These are phyloP conservation scores for Ptilonorhynchus violaceus DNA, from an alignment of 2,113 vertebrate genomes.

Conservation along the genomic window DNA sequence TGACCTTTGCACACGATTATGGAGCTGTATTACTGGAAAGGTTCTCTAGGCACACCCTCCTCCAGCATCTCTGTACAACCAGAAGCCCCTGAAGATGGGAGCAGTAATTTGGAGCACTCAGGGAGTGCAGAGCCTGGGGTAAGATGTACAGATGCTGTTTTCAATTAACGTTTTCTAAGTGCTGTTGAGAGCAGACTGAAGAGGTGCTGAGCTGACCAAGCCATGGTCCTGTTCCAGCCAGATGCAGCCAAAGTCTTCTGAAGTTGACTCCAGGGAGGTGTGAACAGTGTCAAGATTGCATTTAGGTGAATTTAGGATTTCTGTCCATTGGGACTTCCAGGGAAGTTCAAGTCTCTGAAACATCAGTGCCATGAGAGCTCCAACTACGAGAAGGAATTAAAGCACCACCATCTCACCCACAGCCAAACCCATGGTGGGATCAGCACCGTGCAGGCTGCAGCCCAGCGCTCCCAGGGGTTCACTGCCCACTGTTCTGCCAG, in stretches of 20 bases:
- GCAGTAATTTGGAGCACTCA: not conserved
- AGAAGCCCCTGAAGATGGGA: not conserved
- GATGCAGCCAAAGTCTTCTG: not conserved
- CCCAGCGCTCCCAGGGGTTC: not conserved
- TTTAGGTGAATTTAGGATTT: not conserved
- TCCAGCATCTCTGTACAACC: not conserved
- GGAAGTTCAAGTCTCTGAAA: not conserved
- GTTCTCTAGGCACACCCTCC: not conserved
- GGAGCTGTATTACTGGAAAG: not conserved
- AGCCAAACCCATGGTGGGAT: fast-evolving
- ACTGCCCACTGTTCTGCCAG: not conserved
- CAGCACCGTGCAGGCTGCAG: not conserved
- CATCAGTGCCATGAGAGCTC: not conserved
- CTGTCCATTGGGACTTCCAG: not conserved
- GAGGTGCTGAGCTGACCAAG: not conserved
- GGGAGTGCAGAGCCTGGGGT: not conserved
- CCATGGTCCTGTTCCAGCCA: not conserved
- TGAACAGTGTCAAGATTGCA: fast-evolving
- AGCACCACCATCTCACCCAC: fast-evolving
- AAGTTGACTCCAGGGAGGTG: not conserved
- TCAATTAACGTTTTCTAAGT: not conserved
- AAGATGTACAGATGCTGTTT: not conserved
- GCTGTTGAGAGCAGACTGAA: not conserved
- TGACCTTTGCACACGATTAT: not conserved
- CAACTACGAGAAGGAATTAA: not conserved